phyloP scores from a whole-genome alignment of 2,888 invertebrate genomes.

The Dryadula phaetusa region DNA sequence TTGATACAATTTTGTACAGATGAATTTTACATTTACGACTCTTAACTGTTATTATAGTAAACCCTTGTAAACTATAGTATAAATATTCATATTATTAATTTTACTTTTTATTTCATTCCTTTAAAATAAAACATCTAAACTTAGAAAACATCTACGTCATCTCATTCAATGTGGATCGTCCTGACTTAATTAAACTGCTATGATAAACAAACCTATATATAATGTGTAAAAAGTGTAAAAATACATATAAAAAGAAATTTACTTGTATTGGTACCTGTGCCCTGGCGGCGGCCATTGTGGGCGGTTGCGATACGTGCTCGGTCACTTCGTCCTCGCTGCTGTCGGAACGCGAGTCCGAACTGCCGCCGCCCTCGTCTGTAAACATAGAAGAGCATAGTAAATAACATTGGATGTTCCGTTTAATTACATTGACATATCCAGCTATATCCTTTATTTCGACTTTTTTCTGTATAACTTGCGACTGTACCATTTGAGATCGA shows the following conservation, averaged over 20 bases:
- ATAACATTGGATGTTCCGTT: too few species aligned
- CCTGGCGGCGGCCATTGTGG: constrained; percentile 76
- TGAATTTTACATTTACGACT: too few species aligned
- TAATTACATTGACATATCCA: too few species aligned
- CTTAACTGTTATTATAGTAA: too few species aligned
- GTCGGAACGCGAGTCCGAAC: constrained; percentile 85
- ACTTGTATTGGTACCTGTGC: constrained; percentile 65
- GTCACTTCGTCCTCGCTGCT: constrained; percentile 93
- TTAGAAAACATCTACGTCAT: neutral
- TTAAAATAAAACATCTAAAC: neutral
- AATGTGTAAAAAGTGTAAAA: neutral
- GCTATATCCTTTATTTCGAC: neutral
- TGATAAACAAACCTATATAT: too few species aligned
- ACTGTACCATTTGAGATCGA: too few species aligned
- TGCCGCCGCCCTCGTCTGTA: constrained; percentile 88
- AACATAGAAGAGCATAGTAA: neutral
- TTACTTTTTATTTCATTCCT: neutral
- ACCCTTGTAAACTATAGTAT: neutral
- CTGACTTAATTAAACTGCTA: neutral
- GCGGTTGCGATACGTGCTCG: constrained; percentile 85
- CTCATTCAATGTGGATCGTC: constrained; percentile 1
- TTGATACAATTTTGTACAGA: too few species aligned
- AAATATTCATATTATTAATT: neutral
- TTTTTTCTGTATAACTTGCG: too few species aligned
- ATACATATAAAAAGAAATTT: constrained; percentile 23